Conservation (phyloP, 2,888 invertebrate species). For the Cecidostiba fungosa region DNA sequence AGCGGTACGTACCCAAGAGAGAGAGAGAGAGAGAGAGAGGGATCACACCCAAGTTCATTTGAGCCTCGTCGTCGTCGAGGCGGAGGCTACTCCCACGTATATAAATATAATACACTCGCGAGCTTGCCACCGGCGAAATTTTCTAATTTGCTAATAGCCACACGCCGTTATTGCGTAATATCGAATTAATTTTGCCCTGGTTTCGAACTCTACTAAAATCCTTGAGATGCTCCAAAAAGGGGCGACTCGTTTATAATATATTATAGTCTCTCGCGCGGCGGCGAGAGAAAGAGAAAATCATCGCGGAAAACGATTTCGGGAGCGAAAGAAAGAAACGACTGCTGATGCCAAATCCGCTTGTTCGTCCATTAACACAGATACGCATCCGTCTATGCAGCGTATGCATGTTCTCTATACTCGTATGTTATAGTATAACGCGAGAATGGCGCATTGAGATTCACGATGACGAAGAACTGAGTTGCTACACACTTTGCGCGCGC, state of each 20-base stretch:
- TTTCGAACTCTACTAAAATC: background rate
- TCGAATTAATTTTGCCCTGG: constrained; percentile 49
- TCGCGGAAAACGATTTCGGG: background rate
- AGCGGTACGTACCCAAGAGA: constrained; percentile 52
- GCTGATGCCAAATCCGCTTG: background rate
- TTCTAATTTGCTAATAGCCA: constrained; percentile 8
- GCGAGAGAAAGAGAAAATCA: background rate
- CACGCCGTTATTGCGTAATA: background rate
- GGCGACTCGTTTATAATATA: background rate
- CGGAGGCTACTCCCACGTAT: constrained; percentile 13
- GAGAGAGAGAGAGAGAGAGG: constrained; percentile 17
- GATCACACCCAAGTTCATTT: constrained; percentile 52
- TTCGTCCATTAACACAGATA: background rate
- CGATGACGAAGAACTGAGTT: background rate
- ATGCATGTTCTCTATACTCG: no score
- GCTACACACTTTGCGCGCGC: background rate
- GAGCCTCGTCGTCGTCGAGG: constrained; percentile 21
- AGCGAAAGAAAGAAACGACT: no score
- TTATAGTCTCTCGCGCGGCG: no score
- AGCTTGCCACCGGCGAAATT: constrained; percentile 31
- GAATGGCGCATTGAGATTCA: background rate
- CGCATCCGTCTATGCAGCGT: background rate
- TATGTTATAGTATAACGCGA: background rate
- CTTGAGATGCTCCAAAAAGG: background rate
- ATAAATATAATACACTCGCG: background rate